Conservation (phyloP, 92 coral and sea anemone genomes). For the Bergia puertoricense region DNA sequence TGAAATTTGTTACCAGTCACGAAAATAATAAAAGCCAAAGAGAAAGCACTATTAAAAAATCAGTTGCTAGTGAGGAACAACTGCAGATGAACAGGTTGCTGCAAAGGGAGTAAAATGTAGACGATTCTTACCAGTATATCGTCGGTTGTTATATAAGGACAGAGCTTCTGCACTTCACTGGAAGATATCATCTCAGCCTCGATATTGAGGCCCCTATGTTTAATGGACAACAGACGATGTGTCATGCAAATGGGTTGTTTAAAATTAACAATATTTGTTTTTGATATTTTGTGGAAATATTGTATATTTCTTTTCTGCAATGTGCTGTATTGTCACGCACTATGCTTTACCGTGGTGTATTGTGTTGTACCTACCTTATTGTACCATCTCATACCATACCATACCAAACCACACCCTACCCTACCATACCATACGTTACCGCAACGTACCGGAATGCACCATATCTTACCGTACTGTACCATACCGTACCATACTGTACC, state of each 20-base stretch:
- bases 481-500: too few relatives aligned
- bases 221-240: neutral
- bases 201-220: slow-evolving; percentile 44
- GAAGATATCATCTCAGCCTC: slow-evolving; percentile 45
- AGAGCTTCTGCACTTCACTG: slow-evolving; percentile 37
- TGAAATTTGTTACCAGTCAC: too few relatives aligned
- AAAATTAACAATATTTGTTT: too few relatives aligned
- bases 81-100: neutral
- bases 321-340: neutral
- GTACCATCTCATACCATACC: too few relatives aligned
- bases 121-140: slow-evolving; percentile 46
- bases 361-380: too few relatives aligned
- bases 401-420: too few relatives aligned
- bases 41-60: too few relatives aligned
- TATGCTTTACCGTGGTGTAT: neutral
- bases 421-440: too few relatives aligned
- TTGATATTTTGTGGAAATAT: too few relatives aligned
- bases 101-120: neutral
- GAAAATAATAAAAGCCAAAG: too few relatives aligned
- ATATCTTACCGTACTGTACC: too few relatives aligned
- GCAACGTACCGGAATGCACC: neutral
- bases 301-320: neutral
- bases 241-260: neutral
- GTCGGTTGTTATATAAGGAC: slow-evolving; percentile 46
- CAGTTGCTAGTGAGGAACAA: too few relatives aligned